A percentile compares a stretch with the other conserved stretches of the same genome.
Conservation (phyloP, 2,888 invertebrate genomes). For the Polietes domitor region DNA sequence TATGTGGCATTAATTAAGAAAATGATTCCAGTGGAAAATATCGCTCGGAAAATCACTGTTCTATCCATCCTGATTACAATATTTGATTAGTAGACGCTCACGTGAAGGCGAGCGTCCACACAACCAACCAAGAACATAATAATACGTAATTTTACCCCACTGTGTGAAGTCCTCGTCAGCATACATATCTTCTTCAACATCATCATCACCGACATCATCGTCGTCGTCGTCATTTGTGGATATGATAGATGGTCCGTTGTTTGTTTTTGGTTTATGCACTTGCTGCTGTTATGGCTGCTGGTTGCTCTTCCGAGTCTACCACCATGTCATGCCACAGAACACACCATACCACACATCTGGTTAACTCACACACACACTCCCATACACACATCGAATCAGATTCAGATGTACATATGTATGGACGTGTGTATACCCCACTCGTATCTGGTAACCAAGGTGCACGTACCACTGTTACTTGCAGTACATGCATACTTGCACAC, state of each 20-base stretch:
- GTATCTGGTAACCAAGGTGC: background rate
- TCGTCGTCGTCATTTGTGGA: constrained; percentile 20
- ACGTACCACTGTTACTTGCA: background rate
- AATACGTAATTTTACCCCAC: background rate
- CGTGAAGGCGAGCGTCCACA: too few species aligned
- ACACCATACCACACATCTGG: constrained; percentile 50
- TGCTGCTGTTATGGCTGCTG: constrained; percentile 42
- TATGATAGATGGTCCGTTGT: constrained; percentile 60
- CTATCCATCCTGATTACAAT: too few species aligned
- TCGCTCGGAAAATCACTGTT: too few species aligned
- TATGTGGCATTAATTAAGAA: too few species aligned
- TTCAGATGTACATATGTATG: background rate
- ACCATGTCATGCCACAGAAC: background rate
- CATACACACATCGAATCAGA: background rate
- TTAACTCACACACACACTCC: constrained; percentile 34
- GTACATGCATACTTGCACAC: constrained; percentile 1
- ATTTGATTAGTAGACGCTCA: too few species aligned
- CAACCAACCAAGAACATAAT: too few species aligned
- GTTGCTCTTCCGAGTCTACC: constrained; percentile 35
- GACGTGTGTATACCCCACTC: background rate
- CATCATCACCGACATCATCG: constrained; percentile 30
- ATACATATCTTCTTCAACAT: constrained; percentile 40
- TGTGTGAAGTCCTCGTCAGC: background rate
- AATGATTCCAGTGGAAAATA: too few species aligned
- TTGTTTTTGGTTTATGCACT: constrained; percentile 61